These are phyloP conservation scores for Lepus europaeus DNA, from an alignment of 2,113 vertebrate genomes.

Conservation along the genomic window DNA sequence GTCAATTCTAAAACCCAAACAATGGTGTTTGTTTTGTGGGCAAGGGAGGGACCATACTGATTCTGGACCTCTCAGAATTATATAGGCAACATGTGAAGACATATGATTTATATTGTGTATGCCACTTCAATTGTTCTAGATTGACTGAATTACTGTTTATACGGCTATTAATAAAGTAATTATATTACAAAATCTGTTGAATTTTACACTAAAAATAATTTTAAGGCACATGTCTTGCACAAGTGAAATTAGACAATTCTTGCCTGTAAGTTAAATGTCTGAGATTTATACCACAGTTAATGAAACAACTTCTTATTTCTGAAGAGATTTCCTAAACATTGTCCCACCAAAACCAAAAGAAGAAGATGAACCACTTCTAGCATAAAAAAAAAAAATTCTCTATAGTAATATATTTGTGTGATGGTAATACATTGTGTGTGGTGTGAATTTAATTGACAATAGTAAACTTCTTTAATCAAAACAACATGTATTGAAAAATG, in stretches of 20 bases:
- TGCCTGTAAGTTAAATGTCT: slow-evolving; percentile 75
- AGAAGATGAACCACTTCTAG: slow-evolving; percentile 50
- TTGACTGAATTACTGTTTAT: slow-evolving; percentile 49
- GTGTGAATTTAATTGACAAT: slow-evolving; percentile 53
- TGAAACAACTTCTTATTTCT: slow-evolving; percentile 76
- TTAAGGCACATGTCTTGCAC: slow-evolving; percentile 77
- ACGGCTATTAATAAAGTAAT: slow-evolving; percentile 73
- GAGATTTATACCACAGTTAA: slow-evolving; percentile 64
- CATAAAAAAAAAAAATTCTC: slow-evolving; percentile 47
- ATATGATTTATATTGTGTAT: slow-evolving; percentile 62
- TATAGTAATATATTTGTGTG: neutral
- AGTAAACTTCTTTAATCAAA: slow-evolving; percentile 62
- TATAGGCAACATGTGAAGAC: slow-evolving; percentile 78
- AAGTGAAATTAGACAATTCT: slow-evolving; percentile 63
- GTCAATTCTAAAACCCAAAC: neutral
- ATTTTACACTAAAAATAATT: slow-evolving; percentile 78
- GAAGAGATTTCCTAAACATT: slow-evolving; percentile 70
- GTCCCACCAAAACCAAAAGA: slow-evolving; percentile 54
- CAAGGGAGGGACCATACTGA: neutral
- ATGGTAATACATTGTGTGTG: neutral
- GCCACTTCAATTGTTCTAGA: slow-evolving; percentile 49
- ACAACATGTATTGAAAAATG: slow-evolving; percentile 68
- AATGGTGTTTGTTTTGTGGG: neutral
- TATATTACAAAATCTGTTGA: slow-evolving; percentile 71
- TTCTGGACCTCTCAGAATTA: slow-evolving; percentile 30